Percentiles rank a stretch among this genome's conserved stretches.
Evolutionary conservation across 2,797 vertebrate species (phyloP).

Genomic region (Macrochelys suwanniensis): DNA sequence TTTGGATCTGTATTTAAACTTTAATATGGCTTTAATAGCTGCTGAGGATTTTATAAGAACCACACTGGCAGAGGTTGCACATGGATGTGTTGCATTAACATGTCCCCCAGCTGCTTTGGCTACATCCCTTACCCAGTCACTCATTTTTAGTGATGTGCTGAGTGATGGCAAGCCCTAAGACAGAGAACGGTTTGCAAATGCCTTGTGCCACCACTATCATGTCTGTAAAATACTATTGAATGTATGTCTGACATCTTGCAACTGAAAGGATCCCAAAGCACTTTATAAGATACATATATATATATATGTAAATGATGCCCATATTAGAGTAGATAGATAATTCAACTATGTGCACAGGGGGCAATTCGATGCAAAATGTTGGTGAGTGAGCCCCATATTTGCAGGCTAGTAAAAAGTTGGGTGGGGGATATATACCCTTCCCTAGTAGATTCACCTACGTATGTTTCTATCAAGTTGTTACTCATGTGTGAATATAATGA

Average conservation of each 20-base stretch:
- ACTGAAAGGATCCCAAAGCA: not conserved
- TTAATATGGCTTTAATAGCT: not conserved
- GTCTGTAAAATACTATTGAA: not conserved
- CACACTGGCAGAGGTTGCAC: not conserved
- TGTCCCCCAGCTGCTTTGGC: not conserved
- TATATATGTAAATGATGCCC: not conserved
- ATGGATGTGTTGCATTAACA: not conserved
- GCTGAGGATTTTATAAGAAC: not conserved
- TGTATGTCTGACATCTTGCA: not conserved
- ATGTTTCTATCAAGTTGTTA: not conserved
- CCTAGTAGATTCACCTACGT: not conserved
- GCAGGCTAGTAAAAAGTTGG: not conserved
- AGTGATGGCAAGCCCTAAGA: not conserved
- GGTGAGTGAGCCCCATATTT: not conserved
- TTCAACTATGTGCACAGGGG: not conserved
- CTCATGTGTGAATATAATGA: not conserved
- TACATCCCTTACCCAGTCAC: fast-evolving
- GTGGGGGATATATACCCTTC: not conserved
- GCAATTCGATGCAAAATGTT: not conserved
- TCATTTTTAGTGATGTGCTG: not conserved
- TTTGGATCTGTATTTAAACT: not conserved
- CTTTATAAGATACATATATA: not conserved
- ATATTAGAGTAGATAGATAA: fast-evolving
- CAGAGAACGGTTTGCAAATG: fast-evolving
- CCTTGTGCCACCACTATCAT: not conserved